A percentile compares a stretch with the other conserved stretches of the same genome.
These are phyloP conservation scores for Pyrrhura leucotis DNA, from an alignment of 2,797 vertebrate genomes.

Conservation along the genomic window DNA sequence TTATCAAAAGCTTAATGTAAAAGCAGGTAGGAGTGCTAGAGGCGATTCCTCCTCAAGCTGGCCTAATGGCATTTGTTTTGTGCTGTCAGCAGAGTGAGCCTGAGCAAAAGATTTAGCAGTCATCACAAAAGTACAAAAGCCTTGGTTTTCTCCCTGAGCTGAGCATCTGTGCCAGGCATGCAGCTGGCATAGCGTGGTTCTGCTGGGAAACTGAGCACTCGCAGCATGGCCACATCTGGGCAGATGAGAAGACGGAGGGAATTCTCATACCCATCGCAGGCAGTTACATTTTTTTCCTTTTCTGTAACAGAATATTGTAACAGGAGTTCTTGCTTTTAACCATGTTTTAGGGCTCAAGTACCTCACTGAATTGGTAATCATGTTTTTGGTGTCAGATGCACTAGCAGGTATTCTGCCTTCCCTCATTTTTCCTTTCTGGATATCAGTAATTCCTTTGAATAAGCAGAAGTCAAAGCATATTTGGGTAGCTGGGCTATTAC, in stretches of 20 bases:
- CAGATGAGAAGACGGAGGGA: too few relatives aligned
- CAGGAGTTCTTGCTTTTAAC: background rate
- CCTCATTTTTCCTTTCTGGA: background rate
- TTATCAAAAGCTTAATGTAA: background rate
- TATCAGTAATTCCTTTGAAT: background rate
- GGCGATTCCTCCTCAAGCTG: background rate
- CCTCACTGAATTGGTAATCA: background rate
- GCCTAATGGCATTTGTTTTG: background rate
- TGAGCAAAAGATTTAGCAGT: background rate
- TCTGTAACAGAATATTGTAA: background rate
- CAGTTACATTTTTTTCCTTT: background rate
- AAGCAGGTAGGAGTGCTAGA: background rate
- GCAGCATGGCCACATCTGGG: rapidly evolving
- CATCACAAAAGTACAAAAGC: background rate
- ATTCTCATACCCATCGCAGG: background rate
- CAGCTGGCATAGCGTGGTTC: background rate
- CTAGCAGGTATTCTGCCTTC: background rate
- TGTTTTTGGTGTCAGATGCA: background rate
- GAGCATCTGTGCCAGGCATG: background rate
- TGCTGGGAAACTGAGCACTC: rapidly evolving
- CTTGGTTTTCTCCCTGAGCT: rapidly evolving
- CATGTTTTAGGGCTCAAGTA: background rate
- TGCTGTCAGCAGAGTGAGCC: background rate
- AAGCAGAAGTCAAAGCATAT: background rate
- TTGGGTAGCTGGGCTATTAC: background rate